Evolutionary conservation across 2,113 vertebrate species (phyloP), one percentile per base, ranked within the genome.

Genomic region (Colistium nudipinnis): DNA sequence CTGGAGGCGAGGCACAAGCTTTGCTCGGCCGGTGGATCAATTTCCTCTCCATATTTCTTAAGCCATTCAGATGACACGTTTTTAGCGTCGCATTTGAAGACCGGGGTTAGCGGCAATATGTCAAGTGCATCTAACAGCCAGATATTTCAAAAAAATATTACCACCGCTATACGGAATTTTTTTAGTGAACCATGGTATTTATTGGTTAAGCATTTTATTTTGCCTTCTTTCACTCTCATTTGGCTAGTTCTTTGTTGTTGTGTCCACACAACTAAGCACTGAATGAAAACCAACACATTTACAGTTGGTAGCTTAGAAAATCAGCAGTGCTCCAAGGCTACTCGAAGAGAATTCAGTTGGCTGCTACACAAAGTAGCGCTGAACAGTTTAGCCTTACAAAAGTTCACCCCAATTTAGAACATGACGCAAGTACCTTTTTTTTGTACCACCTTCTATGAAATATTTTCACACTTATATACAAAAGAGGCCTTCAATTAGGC

Each of bases 1-100:
- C 7, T 22, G 1, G 6, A 19, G 45, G 19, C 25, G 9, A 7
- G 25, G 31, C 6, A 27, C 41, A n/a, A 19, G 20, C 3, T 57
- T 7, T 43, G 31, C 27, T 55, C 31, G 75, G 19, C 19, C 53
- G 33, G 30, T 59, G 19, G 17, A 30, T 61, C 35, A 24, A 19
- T 41, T 68, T 44, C 33, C 17, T 53, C 36, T 53, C 9, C 6
- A 28, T 5, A 33, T 10, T 5, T 57, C 8, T 2, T 25, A 11
- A 13, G 44, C 4, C 27, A 22, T 52, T 35, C 11, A 64, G 24
- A 25, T 43, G 19, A 22, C 53, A 59, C 11, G 2, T 5, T 16
- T 38, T 38, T 47, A 17, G 9, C 22, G 17, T 10, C 19, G 24
- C 22, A 25, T 33, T 64, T 28, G n/a, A n/a, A n/a, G n/a, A n/a